Percentiles rank a stretch among this genome's conserved stretches.
phyloP scores from a whole-genome alignment of 92 coral and sea anemone genomes.

The Porites rus region DNA sequence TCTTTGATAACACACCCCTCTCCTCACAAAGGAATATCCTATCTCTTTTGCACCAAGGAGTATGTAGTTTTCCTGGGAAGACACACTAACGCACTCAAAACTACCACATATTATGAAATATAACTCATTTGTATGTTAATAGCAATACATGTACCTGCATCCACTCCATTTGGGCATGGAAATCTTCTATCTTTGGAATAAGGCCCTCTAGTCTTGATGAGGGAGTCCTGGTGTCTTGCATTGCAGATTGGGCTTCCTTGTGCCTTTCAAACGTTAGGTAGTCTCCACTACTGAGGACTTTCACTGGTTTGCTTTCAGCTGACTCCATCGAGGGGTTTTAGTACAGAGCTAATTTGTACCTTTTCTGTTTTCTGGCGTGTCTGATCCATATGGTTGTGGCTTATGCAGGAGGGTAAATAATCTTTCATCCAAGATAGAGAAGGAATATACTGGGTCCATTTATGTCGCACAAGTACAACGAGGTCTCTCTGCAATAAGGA shows the following conservation, averaged over 20 bases:
- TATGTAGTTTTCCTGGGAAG: too few relatives aligned
- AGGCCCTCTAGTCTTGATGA: constrained; percentile 60
- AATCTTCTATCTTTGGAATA: constrained; percentile 66
- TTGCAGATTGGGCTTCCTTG: constrained; percentile 68
- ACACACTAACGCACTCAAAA: neutral
- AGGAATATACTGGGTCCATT: constrained; percentile 58
- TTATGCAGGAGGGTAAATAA: constrained; percentile 33
- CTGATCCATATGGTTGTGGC: constrained; percentile 43
- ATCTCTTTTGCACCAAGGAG: too few relatives aligned
- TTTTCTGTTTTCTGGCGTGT: constrained; percentile 51
- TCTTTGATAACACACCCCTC: too few relatives aligned
- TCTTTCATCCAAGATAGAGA: constrained; percentile 44
- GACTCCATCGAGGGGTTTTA: neutral
- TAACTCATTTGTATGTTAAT: neutral
- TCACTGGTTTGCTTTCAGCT: constrained; percentile 32
- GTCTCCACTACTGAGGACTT: constrained; percentile 67
- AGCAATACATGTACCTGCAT: constrained; percentile 30
- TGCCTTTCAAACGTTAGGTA: constrained; percentile 66
- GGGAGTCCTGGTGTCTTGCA: constrained; percentile 71
- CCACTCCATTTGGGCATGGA: constrained; percentile 60
- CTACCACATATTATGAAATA: neutral
- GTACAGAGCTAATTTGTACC: neutral
- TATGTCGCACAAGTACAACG: constrained; percentile 31
- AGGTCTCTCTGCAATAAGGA: constrained; percentile 41
- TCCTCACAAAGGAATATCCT: too few relatives aligned